A percentile compares a stretch with the other conserved stretches of the same genome.
Evolutionary conservation across 2,888 invertebrate genomes (phyloP).

Genomic region (Quadroppia sp.): DNA sequence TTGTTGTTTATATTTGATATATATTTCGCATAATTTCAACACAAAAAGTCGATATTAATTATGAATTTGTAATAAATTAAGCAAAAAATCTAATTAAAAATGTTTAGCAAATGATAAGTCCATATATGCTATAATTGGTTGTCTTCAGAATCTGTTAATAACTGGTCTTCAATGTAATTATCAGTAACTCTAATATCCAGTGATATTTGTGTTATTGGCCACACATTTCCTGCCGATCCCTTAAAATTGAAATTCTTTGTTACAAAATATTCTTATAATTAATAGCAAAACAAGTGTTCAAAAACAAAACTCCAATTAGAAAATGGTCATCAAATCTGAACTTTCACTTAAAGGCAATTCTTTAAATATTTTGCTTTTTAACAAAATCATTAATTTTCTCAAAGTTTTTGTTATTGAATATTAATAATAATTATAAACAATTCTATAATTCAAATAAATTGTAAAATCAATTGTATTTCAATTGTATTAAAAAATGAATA

Average conservation of each 20-base stretch:
- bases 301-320: slow-evolving; percentile 31
- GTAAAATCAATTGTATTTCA: too few species aligned
- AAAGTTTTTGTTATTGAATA: background rate
- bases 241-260: slow-evolving; percentile 27
- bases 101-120: background rate
- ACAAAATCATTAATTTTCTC: background rate
- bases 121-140: background rate
- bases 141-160: background rate
- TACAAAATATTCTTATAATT: background rate
- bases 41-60: background rate
- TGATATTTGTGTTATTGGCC: slow-evolving; percentile 1
- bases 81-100: background rate
- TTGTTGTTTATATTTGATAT: too few species aligned
- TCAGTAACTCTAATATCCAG: background rate
- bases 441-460: too few species aligned
- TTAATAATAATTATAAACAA: too few species aligned
- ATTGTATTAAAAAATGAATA: too few species aligned
- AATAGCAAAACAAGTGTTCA: background rate
- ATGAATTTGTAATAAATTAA: background rate
- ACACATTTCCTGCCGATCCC: slow-evolving; percentile 31
- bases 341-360: background rate
- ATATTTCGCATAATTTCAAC: background rate
- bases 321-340: background rate
- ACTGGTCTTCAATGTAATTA: slow-evolving; percentile 5
- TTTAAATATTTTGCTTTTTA: background rate